These are phyloP conservation scores for Cataglyphis altisquamis DNA, from an alignment of 2,888 invertebrate species.

Conservation along the genomic window DNA sequence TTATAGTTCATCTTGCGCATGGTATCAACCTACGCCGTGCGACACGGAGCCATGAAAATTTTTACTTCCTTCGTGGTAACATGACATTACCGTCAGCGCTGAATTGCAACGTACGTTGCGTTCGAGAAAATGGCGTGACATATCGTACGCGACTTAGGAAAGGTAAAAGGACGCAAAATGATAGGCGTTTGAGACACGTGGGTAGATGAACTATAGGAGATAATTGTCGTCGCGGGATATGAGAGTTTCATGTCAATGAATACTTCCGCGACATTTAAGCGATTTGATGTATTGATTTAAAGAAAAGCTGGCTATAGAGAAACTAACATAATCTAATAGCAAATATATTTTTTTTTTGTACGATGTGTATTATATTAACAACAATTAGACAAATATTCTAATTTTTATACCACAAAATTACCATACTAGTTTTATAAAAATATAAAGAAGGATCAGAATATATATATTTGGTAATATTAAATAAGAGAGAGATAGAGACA, in stretches of 20 bases:
- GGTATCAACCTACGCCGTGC: slow-evolving; percentile 27
- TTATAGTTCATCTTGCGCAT: slow-evolving; percentile 42
- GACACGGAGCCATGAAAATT: slow-evolving; percentile 48
- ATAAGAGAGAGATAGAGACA: not conserved
- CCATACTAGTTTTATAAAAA: not conserved
- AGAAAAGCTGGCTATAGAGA: slow-evolving; percentile 3
- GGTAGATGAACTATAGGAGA: slow-evolving; percentile 66
- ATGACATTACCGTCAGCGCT: slow-evolving; percentile 60
- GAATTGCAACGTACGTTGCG: slow-evolving; percentile 64
- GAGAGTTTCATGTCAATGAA: slow-evolving; percentile 64
- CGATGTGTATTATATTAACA: not conserved
- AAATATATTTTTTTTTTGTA: not conserved
- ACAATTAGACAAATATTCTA: not conserved
- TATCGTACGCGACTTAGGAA: slow-evolving; percentile 62
- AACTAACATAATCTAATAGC: not conserved
- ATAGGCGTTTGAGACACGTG: slow-evolving; percentile 62
- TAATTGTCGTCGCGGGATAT: slow-evolving; percentile 64
- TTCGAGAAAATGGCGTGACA: slow-evolving; percentile 70
- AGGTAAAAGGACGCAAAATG: slow-evolving; percentile 68
- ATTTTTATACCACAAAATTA: not conserved
- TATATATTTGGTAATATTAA: not conserved
- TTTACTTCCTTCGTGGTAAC: slow-evolving; percentile 46
- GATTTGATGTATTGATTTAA: slow-evolving; percentile 62
- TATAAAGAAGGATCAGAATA: not conserved
- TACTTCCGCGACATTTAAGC: slow-evolving; percentile 68